Conservation (phyloP, 2,797 vertebrate genomes). For the Schizopygopsis pylzovi region DNA sequence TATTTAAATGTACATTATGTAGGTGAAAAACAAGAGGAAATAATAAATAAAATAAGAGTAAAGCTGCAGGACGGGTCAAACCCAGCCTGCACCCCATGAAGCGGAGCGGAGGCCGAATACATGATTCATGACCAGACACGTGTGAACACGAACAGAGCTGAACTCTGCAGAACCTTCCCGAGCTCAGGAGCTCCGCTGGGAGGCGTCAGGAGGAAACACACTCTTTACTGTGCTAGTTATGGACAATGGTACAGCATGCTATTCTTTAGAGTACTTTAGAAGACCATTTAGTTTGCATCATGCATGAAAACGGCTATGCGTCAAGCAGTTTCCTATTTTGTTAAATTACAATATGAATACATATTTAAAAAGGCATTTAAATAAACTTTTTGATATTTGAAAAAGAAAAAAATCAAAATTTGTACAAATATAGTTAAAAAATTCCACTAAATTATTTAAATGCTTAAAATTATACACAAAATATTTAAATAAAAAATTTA, state of each 20-base stretch:
- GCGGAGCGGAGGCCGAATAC: background rate
- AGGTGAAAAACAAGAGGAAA: background rate
- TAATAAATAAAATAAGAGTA: background rate
- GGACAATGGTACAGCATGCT: background rate
- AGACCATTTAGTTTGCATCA: background rate
- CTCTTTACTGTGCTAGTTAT: background rate
- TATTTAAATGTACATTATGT: background rate
- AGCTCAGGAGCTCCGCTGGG: conserved; percentile 27
- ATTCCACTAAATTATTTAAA: too few species aligned
- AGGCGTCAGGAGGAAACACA: conserved; percentile 9
- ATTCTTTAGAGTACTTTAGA: background rate
- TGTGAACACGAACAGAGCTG: conserved; percentile 23
- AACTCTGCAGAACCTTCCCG: conserved; percentile 26
- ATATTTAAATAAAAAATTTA: too few species aligned
- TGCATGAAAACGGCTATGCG: background rate
- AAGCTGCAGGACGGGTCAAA: background rate
- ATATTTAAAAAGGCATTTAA: background rate
- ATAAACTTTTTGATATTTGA: background rate
- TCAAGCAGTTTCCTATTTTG: background rate
- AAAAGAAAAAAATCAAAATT: too few species aligned
- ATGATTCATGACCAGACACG: conserved; percentile 35
- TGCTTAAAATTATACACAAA: too few species aligned
- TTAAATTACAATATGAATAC: background rate
- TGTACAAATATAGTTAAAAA: too few species aligned
- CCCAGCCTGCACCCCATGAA: background rate